Conservation (phyloP, 2,888 invertebrate species). For the Pollenia griseotomentosa region DNA sequence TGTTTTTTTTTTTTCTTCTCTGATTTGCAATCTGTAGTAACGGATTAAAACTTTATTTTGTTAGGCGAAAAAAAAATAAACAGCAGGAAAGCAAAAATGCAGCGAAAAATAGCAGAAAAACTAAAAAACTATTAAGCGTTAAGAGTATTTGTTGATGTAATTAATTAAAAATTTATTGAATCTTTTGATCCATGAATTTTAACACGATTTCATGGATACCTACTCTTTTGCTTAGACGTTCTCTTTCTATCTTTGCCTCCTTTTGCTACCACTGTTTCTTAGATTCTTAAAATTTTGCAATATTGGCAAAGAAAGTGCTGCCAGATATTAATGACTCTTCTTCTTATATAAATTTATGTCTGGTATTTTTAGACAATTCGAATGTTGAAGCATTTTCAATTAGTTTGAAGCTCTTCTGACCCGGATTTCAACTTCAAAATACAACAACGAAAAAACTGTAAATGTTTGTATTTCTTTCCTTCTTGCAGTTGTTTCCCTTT, state of each 20-base stretch:
- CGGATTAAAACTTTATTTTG: slow-evolving; percentile 28
- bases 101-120: background rate
- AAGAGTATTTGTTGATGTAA: slow-evolving; percentile 25
- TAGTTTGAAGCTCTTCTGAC: too few species aligned
- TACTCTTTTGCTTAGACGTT: background rate
- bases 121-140: slow-evolving; percentile 15
- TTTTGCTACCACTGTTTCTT: background rate
- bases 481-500: too few species aligned
- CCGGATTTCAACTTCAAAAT: too few species aligned
- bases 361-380: too few species aligned
- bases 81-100: background rate
- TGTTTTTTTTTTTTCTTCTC: slow-evolving; percentile 14
- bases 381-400: too few species aligned
- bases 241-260: too few species aligned
- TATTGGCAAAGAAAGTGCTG: too few species aligned
- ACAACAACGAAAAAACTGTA: too few species aligned
- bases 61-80: background rate
- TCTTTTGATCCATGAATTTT: slow-evolving; percentile 61
- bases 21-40: slow-evolving; percentile 38
- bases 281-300: too few species aligned
- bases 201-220: slow-evolving; percentile 30
- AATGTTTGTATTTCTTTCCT: too few species aligned
- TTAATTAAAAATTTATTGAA: slow-evolving; percentile 66
- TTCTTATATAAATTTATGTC: too few species aligned
- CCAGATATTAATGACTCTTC: too few species aligned